Evolutionary conservation across 2,113 vertebrate genomes (phyloP).

Genomic region (Mola mola): DNA sequence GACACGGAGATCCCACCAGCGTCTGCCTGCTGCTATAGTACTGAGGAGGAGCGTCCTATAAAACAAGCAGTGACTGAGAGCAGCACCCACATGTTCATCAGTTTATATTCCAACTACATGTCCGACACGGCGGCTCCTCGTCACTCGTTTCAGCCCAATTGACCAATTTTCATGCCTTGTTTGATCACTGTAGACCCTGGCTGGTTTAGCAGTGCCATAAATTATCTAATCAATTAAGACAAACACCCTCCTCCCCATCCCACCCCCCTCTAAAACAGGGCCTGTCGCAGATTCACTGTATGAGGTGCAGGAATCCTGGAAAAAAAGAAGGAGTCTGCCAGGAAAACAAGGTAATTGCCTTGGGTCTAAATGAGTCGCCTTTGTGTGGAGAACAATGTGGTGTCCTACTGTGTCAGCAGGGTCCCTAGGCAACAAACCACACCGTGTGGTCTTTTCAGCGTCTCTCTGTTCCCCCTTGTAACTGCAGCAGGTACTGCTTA

Average conservation of each 20-base stretch:
- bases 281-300: conserved; percentile 67
- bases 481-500: conserved; percentile 73
- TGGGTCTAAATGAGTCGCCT: conserved; percentile 73
- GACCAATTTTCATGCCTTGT: conserved; percentile 69
- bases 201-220: conserved; percentile 70
- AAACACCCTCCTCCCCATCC: conserved; percentile 45
- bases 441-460: conserved; percentile 65
- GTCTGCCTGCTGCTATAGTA: conserved; percentile 86
- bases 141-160: conserved; percentile 46
- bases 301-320: conserved; percentile 58
- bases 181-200: conserved; percentile 50
- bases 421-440: conserved; percentile 74
- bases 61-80: conserved; percentile 26
- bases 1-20: conserved; percentile 75
- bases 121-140: too few species aligned
- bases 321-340: conserved; percentile 29
- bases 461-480: conserved; percentile 59
- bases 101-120: background rate
- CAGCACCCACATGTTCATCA: background rate
- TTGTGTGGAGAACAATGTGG: conserved; percentile 77
- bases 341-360: conserved; percentile 75
- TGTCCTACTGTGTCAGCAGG: conserved; percentile 73
- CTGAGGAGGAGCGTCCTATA: conserved; percentile 76
- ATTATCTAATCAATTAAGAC: conserved; percentile 72
- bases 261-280: conserved; percentile 57